These are phyloP conservation scores for Meleagris gallopavo DNA, from an alignment of 2,113 vertebrate species.

Conservation along the genomic window DNA sequence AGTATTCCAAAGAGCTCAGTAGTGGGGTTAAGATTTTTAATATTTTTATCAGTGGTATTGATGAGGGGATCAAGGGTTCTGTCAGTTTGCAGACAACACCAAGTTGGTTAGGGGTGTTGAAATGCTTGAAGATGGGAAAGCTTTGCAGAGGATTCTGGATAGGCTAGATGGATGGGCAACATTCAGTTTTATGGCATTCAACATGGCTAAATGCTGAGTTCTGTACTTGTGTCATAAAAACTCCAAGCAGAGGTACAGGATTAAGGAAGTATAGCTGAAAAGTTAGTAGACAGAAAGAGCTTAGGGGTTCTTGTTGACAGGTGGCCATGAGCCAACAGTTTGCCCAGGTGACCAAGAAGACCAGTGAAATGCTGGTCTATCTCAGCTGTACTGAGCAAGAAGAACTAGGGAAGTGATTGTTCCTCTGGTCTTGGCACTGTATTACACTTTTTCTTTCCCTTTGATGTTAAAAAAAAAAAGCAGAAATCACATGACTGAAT, in stretches of 20 bases:
- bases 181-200: background rate
- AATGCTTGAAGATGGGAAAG: background rate
- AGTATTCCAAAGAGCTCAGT: background rate
- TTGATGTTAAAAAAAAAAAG: too few species aligned
- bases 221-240: background rate
- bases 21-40: background rate
- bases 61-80: background rate
- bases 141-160: background rate
- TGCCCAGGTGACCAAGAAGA: background rate
- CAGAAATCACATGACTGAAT: too few species aligned
- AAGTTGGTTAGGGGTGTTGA: background rate
- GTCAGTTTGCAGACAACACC: background rate
- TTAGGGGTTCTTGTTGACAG: background rate
- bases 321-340: background rate
- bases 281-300: background rate
- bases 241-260: background rate
- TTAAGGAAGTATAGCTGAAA: background rate
- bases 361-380: background rate
- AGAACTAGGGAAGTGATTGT: too few species aligned
- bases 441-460: too few species aligned
- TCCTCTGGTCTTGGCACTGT: too few species aligned
- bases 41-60: background rate
- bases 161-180: background rate
- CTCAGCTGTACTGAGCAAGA: too few species aligned
- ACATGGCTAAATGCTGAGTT: background rate